A percentile compares a stretch with the other conserved stretches of the same genome.
Evolutionary conservation across 2,888 invertebrate genomes (phyloP).

Genomic region (Drosophila nr. medialis): DNA sequence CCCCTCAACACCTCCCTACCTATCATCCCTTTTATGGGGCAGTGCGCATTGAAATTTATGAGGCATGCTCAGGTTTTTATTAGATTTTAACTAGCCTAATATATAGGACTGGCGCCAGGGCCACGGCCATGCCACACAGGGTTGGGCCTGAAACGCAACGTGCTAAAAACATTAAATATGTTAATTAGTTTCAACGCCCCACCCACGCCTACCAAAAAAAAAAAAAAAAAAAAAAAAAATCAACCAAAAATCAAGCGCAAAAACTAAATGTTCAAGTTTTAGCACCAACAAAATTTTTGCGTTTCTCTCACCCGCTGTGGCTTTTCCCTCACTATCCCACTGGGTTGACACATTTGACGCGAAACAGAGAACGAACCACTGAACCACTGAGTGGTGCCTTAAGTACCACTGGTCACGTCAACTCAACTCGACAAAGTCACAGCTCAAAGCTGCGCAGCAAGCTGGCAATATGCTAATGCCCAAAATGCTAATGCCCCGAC

Average conservation of each 20-base stretch:
- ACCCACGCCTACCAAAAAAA: constrained; percentile 15
- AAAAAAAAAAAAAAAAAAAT: background rate
- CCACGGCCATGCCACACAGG: constrained; percentile 46
- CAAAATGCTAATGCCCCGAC: constrained; percentile 19
- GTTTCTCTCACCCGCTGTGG: background rate
- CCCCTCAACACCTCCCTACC: background rate
- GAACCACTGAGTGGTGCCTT: constrained; percentile 46
- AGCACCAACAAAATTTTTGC: constrained; percentile 52
- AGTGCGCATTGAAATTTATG: constrained; percentile 82
- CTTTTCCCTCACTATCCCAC: background rate
- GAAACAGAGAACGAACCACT: constrained; percentile 26
- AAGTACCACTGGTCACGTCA: constrained; percentile 73
- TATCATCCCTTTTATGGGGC: constrained; percentile 32
- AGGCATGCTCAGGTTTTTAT: constrained; percentile 85
- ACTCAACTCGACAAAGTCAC: constrained; percentile 20
- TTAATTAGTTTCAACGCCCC: constrained; percentile 83
- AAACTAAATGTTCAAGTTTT: constrained; percentile 74
- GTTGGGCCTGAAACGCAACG: constrained; percentile 72
- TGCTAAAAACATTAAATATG: constrained; percentile 84
- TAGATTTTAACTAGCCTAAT: constrained; percentile 85
- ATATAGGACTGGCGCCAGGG: constrained; percentile 61
- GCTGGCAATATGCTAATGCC: constrained; percentile 71
- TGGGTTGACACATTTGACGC: constrained; percentile 63
- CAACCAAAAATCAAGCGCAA: constrained; percentile 51
- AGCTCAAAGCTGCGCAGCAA: constrained; percentile 29